These are phyloP conservation scores for Dendrocopos noguchii DNA, from an alignment of 2,113 vertebrate genomes.

Conservation along the genomic window DNA sequence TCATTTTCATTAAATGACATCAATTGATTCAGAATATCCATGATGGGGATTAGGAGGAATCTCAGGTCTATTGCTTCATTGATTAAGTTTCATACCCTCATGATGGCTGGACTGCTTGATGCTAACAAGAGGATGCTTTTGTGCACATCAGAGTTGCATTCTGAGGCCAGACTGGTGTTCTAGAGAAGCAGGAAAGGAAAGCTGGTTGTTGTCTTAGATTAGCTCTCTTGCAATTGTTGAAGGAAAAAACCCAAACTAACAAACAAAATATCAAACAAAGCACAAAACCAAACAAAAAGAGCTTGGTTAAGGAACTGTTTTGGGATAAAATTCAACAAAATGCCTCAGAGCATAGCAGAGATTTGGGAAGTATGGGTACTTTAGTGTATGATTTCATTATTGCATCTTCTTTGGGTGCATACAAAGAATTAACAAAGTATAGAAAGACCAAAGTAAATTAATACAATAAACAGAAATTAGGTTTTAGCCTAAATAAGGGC, in stretches of 20 bases:
- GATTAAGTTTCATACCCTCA: slow-evolving; percentile 8
- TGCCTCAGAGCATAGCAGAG: fast-evolving
- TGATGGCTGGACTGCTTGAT: neutral
- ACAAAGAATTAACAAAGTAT: neutral
- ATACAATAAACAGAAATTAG: neutral
- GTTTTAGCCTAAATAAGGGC: neutral
- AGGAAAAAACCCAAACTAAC: neutral
- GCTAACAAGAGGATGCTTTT: neutral
- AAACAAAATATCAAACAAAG: neutral
- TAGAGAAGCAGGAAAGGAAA: neutral
- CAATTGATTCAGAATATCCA: slow-evolving; percentile 18
- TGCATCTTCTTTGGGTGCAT: neutral
- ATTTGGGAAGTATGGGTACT: neutral
- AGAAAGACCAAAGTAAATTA: neutral
- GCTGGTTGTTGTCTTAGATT: neutral
- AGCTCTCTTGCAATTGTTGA: neutral
- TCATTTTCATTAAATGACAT: neutral
- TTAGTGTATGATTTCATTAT: neutral
- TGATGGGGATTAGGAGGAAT: neutral
- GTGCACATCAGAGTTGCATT: neutral
- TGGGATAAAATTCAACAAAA: neutral
- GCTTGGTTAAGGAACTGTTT: neutral
- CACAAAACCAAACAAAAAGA: neutral
- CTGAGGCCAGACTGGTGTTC: neutral
- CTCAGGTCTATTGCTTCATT: neutral